Conservation (phyloP, 1,140 invertebrate genomes). For the Parapsyche elsis region DNA sequence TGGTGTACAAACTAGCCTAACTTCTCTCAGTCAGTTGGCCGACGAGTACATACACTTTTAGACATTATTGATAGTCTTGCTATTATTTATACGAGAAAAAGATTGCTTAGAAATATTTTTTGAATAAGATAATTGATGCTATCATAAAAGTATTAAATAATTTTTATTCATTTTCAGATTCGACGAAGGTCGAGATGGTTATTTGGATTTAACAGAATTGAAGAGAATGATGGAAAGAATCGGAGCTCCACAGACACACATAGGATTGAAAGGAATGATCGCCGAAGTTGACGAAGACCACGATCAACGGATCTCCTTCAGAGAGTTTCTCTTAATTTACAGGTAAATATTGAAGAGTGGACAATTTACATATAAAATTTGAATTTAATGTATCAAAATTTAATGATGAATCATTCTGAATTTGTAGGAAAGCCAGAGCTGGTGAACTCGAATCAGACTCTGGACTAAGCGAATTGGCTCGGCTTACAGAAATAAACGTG, state of each 20-base stretch:
- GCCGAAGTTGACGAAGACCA: conserved; percentile 92
- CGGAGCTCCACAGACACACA: conserved; percentile 93
- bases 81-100: background rate
- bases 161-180: conserved; percentile 74
- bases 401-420: conserved; percentile 21
- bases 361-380: too few relatives aligned
- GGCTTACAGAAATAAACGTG: conserved; percentile 87
- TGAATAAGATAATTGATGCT: too few relatives aligned
- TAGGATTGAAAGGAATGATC: conserved; percentile 95
- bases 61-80: background rate
- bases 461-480: conserved; percentile 83
- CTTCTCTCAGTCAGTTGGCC: conserved; percentile 20
- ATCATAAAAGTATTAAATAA: too few relatives aligned
- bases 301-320: conserved; percentile 90
- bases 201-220: conserved; percentile 86
- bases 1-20: background rate
- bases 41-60: background rate
- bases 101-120: background rate
- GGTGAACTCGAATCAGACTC: conserved; percentile 85
- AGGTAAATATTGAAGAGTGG: conserved; percentile 61
- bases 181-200: conserved; percentile 88
- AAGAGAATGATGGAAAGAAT: conserved; percentile 97
- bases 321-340: conserved; percentile 91
- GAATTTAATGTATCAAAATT: too few relatives aligned
- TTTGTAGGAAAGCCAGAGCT: conserved; percentile 78